Base-by-base conservation (phyloP, 2,113 vertebrate species). In the Ammodytes marinus region DNA sequence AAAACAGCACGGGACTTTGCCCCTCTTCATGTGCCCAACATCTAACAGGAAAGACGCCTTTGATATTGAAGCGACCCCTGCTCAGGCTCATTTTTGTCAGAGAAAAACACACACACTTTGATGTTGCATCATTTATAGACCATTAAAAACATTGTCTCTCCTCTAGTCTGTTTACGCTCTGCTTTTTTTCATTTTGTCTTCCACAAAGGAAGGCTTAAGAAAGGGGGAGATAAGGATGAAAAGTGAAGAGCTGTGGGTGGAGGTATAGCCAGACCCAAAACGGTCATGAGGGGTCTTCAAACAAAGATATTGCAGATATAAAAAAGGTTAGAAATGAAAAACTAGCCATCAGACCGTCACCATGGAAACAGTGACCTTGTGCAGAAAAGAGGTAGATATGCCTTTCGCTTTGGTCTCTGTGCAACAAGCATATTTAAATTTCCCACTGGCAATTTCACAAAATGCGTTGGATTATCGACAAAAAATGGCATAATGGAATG, bases 351-450 rank as follows among this genome's bases (percentile, higher is more conserved):
- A 90, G 84, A 67, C 81, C 55, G 91, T 94, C 87, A 40, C 90
- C 92, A 94, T 92, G 92, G 92, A 90, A 93, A 94, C 93, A 90
- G 92, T 92, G 93, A 94, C 93, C 92, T 90, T 92, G 88, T 88
- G 81, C 82, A 85, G 83, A 89, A 88, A 85, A 61, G 91, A 82
- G 87, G 88, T 86, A 86, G 89, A 91, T 86, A 78, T 89, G 83
- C 74, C 74, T 86, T 89, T 87, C 40, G 27, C 87, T 88, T 84
- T 88, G 79, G 77, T 91, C 83, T 80, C 77, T 35, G 82, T 74
- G 84, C 85, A 90, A 91, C 85, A 84, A 86, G 86, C 79, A 68
- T 78, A 74, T 86, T 88, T 86, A 82, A 84, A 88, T 87, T 82
- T 80, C 66, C 83, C 66, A 68, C 50, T 35, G 55, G 78, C 46